phyloP scores from a whole-genome alignment of 1,140 invertebrate species.

The Vollenhovia emeryi region DNA sequence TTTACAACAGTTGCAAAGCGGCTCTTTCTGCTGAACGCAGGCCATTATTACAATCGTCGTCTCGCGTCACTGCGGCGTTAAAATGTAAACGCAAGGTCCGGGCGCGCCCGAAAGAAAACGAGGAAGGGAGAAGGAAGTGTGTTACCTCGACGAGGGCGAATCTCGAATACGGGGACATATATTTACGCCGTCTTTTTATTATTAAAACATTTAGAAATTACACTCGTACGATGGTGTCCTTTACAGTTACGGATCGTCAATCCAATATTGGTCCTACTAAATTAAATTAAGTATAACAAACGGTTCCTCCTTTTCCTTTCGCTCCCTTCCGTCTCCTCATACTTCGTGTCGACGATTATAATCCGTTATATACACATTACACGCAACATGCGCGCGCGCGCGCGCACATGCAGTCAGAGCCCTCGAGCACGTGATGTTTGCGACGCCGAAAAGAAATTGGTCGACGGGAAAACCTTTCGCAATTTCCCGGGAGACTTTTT shows the following conservation, averaged over 20 bases:
- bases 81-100: not conserved
- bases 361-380: conserved; percentile 68
- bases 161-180: not conserved
- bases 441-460: conserved; percentile 56
- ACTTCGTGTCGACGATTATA: conserved; percentile 62
- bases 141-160: not conserved
- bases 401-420: conserved; percentile 50
- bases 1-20: too few relatives aligned
- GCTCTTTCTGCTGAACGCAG: too few relatives aligned
- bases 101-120: not conserved
- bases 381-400: conserved; percentile 53
- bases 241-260: conserved; percentile 74
- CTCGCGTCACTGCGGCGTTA: not conserved
- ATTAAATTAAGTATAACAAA: conserved; percentile 80
- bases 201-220: conserved; percentile 82
- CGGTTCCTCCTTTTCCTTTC: conserved; percentile 36
- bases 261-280: conserved; percentile 77
- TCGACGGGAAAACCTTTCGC: not conserved
- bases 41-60: not conserved
- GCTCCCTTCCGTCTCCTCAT: not conserved
- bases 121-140: not conserved
- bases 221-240: conserved; percentile 75
- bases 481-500: not conserved
- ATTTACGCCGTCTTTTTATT: conserved; percentile 75
- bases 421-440: conserved; percentile 41